Conservation (phyloP, 1,140 invertebrate genomes). For the Condylostylus longicornis region DNA sequence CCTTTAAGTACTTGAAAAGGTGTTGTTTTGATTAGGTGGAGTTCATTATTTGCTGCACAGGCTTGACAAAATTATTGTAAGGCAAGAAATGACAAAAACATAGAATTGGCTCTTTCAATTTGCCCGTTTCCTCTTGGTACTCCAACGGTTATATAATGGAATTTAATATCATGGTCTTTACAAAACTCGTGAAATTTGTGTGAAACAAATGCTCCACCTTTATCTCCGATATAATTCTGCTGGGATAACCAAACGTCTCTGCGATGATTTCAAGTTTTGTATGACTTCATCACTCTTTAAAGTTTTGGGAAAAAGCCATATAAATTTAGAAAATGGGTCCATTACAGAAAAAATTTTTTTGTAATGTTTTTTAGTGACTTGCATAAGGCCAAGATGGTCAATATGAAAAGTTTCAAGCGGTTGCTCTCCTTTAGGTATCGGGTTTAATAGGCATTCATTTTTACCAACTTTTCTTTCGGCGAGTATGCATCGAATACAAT, state of each 20-base stretch:
- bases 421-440: slow-evolving; percentile 13
- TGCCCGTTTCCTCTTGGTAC: slow-evolving; percentile 12
- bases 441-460: slow-evolving; percentile 16
- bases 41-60: slow-evolving; percentile 15
- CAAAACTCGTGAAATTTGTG: slow-evolving; percentile 14
- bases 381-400: slow-evolving; percentile 20
- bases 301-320: slow-evolving; percentile 5
- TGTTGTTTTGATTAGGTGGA: slow-evolving; percentile 10
- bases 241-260: slow-evolving; percentile 11
- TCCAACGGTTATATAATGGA: slow-evolving; percentile 9
- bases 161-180: slow-evolving; percentile 8
- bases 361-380: slow-evolving; percentile 27
- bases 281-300: slow-evolving; percentile 17
- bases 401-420: slow-evolving; percentile 18
- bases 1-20: slow-evolving; percentile 13
- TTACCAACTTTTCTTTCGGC: slow-evolving; percentile 15
- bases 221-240: slow-evolving; percentile 16
- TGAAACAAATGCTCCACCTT: slow-evolving; percentile 18
- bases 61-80: slow-evolving; percentile 5
- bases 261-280: slow-evolving; percentile 10
- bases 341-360: slow-evolving; percentile 33
- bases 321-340: slow-evolving; percentile 18
- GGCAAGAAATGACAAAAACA: slow-evolving; percentile 10
- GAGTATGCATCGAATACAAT: slow-evolving; percentile 19
- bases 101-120: slow-evolving; percentile 15